A percentile compares a stretch with the other conserved stretches of the same genome.
phyloP scores from a whole-genome alignment of 2,797 vertebrate genomes.

The Platyrinchus mystaceus region DNA sequence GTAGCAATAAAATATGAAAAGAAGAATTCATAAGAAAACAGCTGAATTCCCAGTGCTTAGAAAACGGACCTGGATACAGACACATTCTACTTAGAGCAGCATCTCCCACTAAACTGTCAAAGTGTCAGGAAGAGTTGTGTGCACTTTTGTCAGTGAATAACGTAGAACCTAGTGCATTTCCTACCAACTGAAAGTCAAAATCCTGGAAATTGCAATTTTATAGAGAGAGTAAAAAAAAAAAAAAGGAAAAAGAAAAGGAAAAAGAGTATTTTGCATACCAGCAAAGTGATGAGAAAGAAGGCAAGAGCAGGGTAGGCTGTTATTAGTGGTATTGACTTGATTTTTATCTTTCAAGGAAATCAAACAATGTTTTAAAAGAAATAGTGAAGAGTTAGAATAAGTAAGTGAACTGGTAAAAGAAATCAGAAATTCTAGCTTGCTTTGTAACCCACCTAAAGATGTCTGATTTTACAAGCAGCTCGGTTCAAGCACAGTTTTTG shows the following conservation, averaged over 20 bases:
- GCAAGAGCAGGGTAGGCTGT: not conserved
- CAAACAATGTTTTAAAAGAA: not conserved
- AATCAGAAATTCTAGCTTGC: not conserved
- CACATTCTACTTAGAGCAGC: not conserved
- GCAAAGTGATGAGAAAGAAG: not conserved
- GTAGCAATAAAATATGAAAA: slow-evolving; percentile 47
- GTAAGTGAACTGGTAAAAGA: not conserved
- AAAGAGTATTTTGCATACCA: not conserved
- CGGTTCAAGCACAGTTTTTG: not conserved
- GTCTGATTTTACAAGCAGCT: slow-evolving; percentile 21
- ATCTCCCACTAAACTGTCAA: not conserved
- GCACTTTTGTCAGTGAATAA: slow-evolving; percentile 1
- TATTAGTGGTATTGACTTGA: not conserved
- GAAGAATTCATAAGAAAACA: slow-evolving; percentile 37
- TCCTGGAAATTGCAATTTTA: not conserved
- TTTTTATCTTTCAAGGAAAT: not conserved
- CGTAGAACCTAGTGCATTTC: not conserved
- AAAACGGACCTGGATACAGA: slow-evolving; percentile 11
- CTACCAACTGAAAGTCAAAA: not conserved
- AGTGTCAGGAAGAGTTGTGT: not conserved
- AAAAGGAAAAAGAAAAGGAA: not conserved
- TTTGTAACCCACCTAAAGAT: not conserved
- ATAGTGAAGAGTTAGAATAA: not conserved
- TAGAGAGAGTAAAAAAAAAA: not conserved
- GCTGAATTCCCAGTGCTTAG: slow-evolving; percentile 36